A percentile compares a stretch with the other conserved stretches of the same genome.
phyloP scores from a whole-genome alignment of 2,888 invertebrate genomes.

The Folsomia candida region DNA sequence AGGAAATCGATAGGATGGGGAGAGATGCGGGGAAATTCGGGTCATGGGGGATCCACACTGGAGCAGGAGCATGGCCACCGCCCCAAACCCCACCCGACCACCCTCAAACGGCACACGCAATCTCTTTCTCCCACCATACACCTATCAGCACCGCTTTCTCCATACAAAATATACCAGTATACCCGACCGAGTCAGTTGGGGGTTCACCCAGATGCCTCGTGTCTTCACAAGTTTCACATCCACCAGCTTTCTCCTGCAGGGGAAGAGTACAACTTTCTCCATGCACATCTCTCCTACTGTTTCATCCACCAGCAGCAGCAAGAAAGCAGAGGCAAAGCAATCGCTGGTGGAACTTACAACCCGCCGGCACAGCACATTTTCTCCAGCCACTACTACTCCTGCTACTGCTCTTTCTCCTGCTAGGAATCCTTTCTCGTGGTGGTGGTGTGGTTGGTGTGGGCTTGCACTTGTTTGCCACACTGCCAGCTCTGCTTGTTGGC shows the following conservation, averaged over 20 bases:
- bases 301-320: neutral
- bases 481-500: neutral
- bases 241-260: too few species aligned
- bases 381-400: neutral
- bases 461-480: neutral
- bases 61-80: slow-evolving; percentile 21
- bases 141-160: slow-evolving; percentile 34
- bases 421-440: neutral
- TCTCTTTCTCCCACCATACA: slow-evolving; percentile 14
- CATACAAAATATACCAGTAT: slow-evolving; percentile 11
- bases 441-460: neutral
- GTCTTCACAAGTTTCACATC: too few species aligned
- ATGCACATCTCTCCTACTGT: slow-evolving; percentile 23
- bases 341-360: neutral
- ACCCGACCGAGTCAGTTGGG: too few species aligned
- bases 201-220: too few species aligned
- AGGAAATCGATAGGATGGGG: slow-evolving; percentile 45
- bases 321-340: too few species aligned
- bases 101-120: slow-evolving; percentile 13
- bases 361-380: neutral
- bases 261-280: neutral
- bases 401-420: neutral
- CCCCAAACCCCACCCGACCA: slow-evolving; percentile 28
- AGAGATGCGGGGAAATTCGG: slow-evolving; percentile 50
- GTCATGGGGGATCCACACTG: slow-evolving; percentile 34